phyloP scores from a whole-genome alignment of 2,113 vertebrate species.

The Limanda limanda region DNA sequence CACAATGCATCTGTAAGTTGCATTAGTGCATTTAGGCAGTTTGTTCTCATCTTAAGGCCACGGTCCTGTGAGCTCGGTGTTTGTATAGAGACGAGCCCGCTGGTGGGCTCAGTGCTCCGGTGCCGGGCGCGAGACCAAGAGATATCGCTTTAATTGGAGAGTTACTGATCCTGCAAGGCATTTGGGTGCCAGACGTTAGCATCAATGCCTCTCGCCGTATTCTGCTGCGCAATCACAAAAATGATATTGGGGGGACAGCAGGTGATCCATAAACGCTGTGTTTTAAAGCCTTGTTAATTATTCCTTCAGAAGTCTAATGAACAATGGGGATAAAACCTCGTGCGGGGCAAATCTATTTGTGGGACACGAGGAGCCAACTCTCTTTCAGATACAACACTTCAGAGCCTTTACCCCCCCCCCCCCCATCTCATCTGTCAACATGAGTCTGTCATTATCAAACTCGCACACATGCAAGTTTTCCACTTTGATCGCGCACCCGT shows the following conservation, averaged over 20 bases:
- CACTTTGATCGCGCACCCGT: slow-evolving; percentile 62
- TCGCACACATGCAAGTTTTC: slow-evolving; percentile 37
- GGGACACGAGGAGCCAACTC: slow-evolving; percentile 59
- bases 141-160: slow-evolving; percentile 84
- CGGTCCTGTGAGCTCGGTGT: slow-evolving; percentile 49
- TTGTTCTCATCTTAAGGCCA: slow-evolving; percentile 65
- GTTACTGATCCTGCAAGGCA: slow-evolving; percentile 83
- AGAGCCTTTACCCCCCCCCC: slow-evolving; percentile 57
- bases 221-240: slow-evolving; percentile 87
- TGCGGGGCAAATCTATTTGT: slow-evolving; percentile 73
- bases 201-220: slow-evolving; percentile 78
- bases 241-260: slow-evolving; percentile 86
- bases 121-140: slow-evolving; percentile 72
- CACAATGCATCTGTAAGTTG: slow-evolving; percentile 57
- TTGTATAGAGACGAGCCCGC: slow-evolving; percentile 63
- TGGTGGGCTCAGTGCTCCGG: slow-evolving; percentile 64
- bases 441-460: slow-evolving; percentile 48
- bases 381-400: slow-evolving; percentile 60
- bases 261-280: slow-evolving; percentile 87
- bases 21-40: slow-evolving; percentile 64
- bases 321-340: slow-evolving; percentile 81
- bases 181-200: slow-evolving; percentile 81
- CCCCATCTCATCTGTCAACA: slow-evolving; percentile 67
- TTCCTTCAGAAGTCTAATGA: slow-evolving; percentile 85
- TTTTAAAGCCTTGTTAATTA: slow-evolving; percentile 89